Evolutionary conservation across 1,140 invertebrate genomes (phyloP), one percentile per base, ranked within the genome.

Genomic region (Antheraea mylitta): DNA sequence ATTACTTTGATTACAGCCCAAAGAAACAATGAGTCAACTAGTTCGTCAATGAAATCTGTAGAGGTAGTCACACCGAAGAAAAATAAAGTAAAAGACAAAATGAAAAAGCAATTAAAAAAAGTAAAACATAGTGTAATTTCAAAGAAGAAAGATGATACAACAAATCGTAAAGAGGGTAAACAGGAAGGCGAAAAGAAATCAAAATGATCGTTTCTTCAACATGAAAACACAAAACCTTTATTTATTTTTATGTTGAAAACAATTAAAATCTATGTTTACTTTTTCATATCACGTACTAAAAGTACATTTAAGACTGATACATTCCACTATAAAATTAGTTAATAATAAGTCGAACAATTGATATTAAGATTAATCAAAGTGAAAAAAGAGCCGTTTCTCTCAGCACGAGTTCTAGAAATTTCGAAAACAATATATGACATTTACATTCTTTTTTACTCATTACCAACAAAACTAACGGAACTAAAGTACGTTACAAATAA

Each of bases 21-120:
- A 85, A 86, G 90, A 73, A 85, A 89, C 68, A 90, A 86, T 68
- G 88, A 90, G 45, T 91, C 89, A 7, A 91, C 88, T 62, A 90
- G 85, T 66, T 87, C 88, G 7, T 89, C 90, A 9, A 87, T 90
- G 71, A 89, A 88, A 74, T 92, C 90, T 3, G 73, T 79, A 0
- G 88, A 92, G 65, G 77, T 83, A 4, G 69, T 80, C n/a, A 82
- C 83, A 7, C 81, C 79, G 0, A 92, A 92, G 70, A 92, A 92
- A 69, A 90, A 66, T 58, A 92, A 92, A 80, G 88, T 92, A 13
- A 92, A 92, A 61, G 90, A 92, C 62, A 90, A 90, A 82, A 83
- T 92, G 9, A 92, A 92, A 71, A 92, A 90, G 70, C 88, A 92
- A 76, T 73, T 92, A 0, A 92, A 92, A 73, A 92, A 88, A 73